A percentile compares a stretch with the other conserved stretches of the same genome.
Evolutionary conservation across 2,113 vertebrate genomes (phyloP).

Genomic region (Scytalopus superciliaris): DNA sequence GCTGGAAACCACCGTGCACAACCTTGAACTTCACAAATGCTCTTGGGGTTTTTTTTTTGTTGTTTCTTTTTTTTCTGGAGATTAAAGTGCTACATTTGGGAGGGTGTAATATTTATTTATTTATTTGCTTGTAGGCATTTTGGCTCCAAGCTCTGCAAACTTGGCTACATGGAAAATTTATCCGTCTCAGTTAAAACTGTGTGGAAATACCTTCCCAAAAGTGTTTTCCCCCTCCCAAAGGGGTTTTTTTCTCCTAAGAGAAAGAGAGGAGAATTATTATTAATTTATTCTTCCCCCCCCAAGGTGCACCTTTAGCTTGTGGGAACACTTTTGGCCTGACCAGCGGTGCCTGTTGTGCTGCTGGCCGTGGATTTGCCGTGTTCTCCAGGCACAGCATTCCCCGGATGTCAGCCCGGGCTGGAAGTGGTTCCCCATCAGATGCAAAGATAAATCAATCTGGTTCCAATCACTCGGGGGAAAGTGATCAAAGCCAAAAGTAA

Average conservation of each 20-base stretch:
- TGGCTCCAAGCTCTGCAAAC: background rate
- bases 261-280: background rate
- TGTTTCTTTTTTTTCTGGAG: background rate
- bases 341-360: background rate
- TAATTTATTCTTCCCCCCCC: background rate
- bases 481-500: background rate
- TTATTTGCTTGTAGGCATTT: background rate
- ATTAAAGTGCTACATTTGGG: background rate
- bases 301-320: background rate
- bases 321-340: background rate
- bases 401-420: background rate
- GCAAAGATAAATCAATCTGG: background rate
- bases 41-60: background rate
- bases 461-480: background rate
- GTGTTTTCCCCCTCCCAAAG: background rate
- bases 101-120: background rate
- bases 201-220: background rate
- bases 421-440: background rate
- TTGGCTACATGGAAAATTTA: background rate
- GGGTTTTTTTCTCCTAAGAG: background rate
- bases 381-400: background rate
- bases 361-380: constrained; percentile 15
- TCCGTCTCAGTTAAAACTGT: background rate
- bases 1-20: background rate
- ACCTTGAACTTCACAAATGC: background rate